Conservation (phyloP, 2,797 vertebrate species). For the Dendrocincla tyrannina region DNA sequence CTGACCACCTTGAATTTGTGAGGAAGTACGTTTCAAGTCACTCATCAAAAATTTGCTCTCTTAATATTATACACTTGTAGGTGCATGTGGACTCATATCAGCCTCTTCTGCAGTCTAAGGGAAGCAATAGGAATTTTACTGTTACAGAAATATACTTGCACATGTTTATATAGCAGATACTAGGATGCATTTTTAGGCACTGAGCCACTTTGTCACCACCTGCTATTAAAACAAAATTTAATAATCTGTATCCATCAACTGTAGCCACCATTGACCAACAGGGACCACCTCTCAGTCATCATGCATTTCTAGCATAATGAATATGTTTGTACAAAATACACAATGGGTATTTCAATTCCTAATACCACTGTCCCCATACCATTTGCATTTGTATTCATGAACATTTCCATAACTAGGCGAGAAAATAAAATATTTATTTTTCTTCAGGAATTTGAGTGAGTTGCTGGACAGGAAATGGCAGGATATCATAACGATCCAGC, state of each 20-base stretch:
- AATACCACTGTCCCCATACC: not conserved
- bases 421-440: constrained; percentile 45
- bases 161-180: not conserved
- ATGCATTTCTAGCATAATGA: not conserved
- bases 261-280: not conserved
- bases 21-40: not conserved
- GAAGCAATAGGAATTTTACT: not conserved
- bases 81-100: not conserved
- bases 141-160: not conserved
- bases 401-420: constrained; percentile 13
- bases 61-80: not conserved
- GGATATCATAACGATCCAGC: not conserved
- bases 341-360: constrained; percentile 10
- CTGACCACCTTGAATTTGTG: not conserved
- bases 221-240: constrained; percentile 41
- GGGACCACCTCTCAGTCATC: not conserved
- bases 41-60: not conserved
- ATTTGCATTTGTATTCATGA: constrained; percentile 50
- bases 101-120: not conserved
- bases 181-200: not conserved
- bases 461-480: not conserved
- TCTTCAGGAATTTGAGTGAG: constrained; percentile 47
- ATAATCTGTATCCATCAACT: constrained; percentile 46
- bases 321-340: constrained; percentile 20
- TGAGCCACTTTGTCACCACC: constrained; percentile 5